Evolutionary conservation across 2,113 vertebrate species (phyloP).

Genomic region (Poeciliopsis turrubarensis): DNA sequence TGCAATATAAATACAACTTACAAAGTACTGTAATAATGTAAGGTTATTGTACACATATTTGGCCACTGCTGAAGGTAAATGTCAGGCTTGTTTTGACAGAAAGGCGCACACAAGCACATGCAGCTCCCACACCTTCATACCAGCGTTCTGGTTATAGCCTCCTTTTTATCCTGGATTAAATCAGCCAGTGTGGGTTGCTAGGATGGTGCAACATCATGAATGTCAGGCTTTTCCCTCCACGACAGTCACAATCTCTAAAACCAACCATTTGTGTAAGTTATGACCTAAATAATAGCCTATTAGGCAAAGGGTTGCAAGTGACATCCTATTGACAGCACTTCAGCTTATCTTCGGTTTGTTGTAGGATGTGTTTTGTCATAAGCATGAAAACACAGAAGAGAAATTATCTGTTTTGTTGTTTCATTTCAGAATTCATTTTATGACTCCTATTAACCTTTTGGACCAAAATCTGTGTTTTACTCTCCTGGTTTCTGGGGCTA

Average conservation of each 20-base stretch:
- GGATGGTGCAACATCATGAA: slow-evolving; percentile 29
- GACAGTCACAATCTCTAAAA: neutral
- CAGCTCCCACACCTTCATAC: slow-evolving; percentile 13
- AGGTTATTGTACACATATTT: neutral
- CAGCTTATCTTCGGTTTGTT: neutral
- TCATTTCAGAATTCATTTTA: slow-evolving; percentile 12
- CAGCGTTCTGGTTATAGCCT: slow-evolving; percentile 3
- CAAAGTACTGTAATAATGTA: neutral
- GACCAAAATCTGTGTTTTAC: slow-evolving; percentile 23
- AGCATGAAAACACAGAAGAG: neutral
- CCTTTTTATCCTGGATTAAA: slow-evolving; percentile 37
- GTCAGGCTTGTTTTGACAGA: slow-evolving; percentile 27
- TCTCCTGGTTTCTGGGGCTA: slow-evolving; percentile 13
- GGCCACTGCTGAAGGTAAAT: slow-evolving; percentile 33
- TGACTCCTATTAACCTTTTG: slow-evolving; percentile 29
- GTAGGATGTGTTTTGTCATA: neutral
- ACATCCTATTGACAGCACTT: neutral
- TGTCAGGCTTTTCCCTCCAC: slow-evolving; percentile 21
- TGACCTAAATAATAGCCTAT: neutral
- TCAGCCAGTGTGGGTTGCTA: slow-evolving; percentile 23
- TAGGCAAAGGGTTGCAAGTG: neutral
- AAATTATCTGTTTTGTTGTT: slow-evolving; percentile 4
- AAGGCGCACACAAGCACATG: slow-evolving; percentile 8
- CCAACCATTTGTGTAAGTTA: neutral
- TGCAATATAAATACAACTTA: neutral